Evolutionary conservation across 2,888 invertebrate species (phyloP), one percentile per base, ranked within the genome.

Genomic region (Pseudanteris insignis): DNA sequence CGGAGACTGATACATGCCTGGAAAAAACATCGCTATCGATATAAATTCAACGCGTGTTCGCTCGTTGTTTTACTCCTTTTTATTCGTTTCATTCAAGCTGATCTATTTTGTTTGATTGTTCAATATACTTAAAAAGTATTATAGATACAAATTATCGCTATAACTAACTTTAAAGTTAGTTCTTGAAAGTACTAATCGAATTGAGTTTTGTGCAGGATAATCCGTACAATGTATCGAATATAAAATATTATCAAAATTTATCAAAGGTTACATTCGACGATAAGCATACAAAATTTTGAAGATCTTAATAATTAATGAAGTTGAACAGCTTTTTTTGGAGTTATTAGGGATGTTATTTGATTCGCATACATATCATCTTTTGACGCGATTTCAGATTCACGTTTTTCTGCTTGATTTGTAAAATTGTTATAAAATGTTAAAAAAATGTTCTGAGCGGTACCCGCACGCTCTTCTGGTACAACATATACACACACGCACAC

Each of bases 1-100:
- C 43, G 28, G 47, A 60, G 66, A 66, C 64, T 70, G 69, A 71
- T 72, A 69, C 71, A 73, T 72, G 70, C 69, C n/a, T 70, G 69
- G 70, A 70, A 71, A 70, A 70, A 77, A 67, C 70, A 63, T 67
- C 54, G 58, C 66, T n/a, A 66, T 64, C 66, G 67, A 72, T 67
- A 55, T 64, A 67, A 74, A 71, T 41, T 61, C 65, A 65, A 65
- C 63, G 58, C 38, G 46, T 58, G 36, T 47, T 36, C 40, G 25
- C 54, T 61, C 46, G 51, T 51, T 43, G 55, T 37, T 34, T 26
- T 46, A 3, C 18, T 13, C 10, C 37, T 33, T 8, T 6, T 36
- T 55, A 37, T 54, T 12, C 26, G 30, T 40, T 55, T 46, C 32
- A 43, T 54, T 38, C 32, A 53, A 64, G n/a, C n/a, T n/a, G n/a